Percentiles rank a stretch among this genome's conserved stretches.
These are phyloP conservation scores for Sebastes hopkinsi DNA, from an alignment of 2,797 vertebrate genomes.

Conservation along the genomic window DNA sequence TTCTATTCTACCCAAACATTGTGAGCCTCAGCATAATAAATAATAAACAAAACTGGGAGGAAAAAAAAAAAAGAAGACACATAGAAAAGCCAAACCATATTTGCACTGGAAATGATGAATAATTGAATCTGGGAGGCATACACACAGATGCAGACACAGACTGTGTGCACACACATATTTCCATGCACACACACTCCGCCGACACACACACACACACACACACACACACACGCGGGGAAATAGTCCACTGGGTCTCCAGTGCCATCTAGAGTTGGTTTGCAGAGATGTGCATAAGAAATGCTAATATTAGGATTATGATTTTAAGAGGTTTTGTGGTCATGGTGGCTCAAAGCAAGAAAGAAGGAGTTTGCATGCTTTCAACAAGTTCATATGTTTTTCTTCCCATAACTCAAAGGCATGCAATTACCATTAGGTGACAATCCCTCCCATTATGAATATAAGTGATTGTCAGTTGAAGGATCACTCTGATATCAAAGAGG, in stretches of 20 bases:
- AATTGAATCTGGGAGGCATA: constrained; percentile 77
- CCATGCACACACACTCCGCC: neutral
- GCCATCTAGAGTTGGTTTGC: constrained; percentile 79
- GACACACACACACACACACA: neutral
- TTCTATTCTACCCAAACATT: constrained; percentile 72
- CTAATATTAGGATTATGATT: constrained; percentile 21
- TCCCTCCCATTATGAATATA: neutral
- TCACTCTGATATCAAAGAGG: neutral
- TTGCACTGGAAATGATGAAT: constrained; percentile 79
- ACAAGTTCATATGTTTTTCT: neutral
- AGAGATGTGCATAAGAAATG: constrained; percentile 38
- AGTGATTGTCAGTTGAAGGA: neutral
- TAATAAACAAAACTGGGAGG: constrained; percentile 75
- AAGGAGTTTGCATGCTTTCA: neutral
- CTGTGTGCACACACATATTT: neutral
- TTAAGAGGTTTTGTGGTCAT: neutral
- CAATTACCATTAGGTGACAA: neutral
- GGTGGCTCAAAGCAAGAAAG: neutral
- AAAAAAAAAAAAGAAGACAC: constrained; percentile 46
- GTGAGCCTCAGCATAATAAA: constrained; percentile 72
- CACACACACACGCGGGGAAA: neutral
- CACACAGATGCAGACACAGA: constrained; percentile 55
- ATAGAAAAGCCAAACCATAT: constrained; percentile 74
- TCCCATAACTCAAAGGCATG: neutral
- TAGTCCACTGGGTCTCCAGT: constrained; percentile 75